Conservation (phyloP, 2,113 vertebrate genomes). For the Cavia porcellus region DNA sequence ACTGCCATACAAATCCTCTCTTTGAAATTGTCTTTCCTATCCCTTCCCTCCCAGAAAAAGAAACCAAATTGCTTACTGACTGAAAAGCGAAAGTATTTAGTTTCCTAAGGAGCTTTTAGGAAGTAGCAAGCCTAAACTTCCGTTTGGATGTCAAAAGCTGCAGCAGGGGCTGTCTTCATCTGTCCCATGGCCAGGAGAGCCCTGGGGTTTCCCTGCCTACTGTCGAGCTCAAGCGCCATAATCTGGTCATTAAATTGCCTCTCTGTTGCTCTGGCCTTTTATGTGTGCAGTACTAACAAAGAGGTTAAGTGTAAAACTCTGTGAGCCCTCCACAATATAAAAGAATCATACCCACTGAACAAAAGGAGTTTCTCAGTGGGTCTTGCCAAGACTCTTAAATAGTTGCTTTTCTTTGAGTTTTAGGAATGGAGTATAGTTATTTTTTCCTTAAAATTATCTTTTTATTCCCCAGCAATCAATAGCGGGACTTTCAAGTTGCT, state of each 20-base stretch:
- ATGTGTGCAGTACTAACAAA: background rate
- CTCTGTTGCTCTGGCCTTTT: background rate
- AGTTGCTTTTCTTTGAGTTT: constrained; percentile 35
- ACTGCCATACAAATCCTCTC: background rate
- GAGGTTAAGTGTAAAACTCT: background rate
- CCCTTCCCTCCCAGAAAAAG: background rate
- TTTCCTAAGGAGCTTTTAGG: background rate
- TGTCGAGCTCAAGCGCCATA: background rate
- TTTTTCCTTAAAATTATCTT: background rate
- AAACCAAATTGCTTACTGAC: background rate
- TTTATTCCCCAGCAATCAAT: background rate
- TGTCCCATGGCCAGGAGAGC: background rate
- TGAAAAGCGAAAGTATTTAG: background rate
- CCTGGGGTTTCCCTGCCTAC: background rate
- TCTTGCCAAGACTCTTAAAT: constrained; percentile 8
- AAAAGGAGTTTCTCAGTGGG: background rate
- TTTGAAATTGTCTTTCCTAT: background rate
- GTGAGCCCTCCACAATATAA: background rate
- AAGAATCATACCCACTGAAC: background rate
- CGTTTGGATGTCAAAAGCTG: background rate
- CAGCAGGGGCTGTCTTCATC: background rate
- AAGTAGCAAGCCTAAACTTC: background rate
- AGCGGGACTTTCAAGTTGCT: background rate
- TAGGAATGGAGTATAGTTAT: background rate
- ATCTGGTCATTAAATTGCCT: background rate